Conservation (phyloP, 2,888 invertebrate genomes). For the Coremacera marginata region DNA sequence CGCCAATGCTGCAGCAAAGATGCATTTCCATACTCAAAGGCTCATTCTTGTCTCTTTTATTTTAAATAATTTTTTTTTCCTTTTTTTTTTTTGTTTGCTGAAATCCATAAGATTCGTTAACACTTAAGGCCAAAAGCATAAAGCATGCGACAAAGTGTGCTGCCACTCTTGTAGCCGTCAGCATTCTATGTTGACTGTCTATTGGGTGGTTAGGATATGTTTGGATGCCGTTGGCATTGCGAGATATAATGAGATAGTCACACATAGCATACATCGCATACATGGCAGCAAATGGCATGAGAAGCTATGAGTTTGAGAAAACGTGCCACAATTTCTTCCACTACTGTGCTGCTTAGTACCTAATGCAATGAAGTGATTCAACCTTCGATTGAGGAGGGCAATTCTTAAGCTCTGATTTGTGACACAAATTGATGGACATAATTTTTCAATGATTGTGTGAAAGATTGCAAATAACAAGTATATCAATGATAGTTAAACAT, state of each 20-base stretch:
- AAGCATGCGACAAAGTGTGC: conserved; percentile 34
- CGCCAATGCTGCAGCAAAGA: conserved; percentile 9
- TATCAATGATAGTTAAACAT: conserved; percentile 3
- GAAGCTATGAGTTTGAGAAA: background rate
- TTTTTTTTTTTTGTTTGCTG: background rate
- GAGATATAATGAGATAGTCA: conserved; percentile 36
- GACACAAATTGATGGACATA: conserved; percentile 16
- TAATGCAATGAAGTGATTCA: conserved; percentile 16
- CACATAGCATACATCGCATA: background rate
- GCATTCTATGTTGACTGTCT: background rate
- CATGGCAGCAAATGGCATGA: background rate
- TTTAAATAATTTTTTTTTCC: no score
- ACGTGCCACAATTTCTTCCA: background rate
- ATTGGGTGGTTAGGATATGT: background rate
- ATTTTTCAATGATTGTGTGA: background rate
- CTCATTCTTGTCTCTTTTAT: conserved; percentile 8
- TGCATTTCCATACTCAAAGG: conserved; percentile 27
- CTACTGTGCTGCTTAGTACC: background rate
- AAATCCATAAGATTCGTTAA: conserved; percentile 12
- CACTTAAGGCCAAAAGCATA: conserved; percentile 27
- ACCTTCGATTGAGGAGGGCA: background rate
- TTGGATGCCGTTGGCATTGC: background rate
- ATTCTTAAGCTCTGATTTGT: conserved; percentile 18
- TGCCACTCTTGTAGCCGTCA: background rate
- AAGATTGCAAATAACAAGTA: background rate